These are phyloP conservation scores for Charina bottae DNA, from an alignment of 2,113 vertebrate genomes.

Conservation along the genomic window DNA sequence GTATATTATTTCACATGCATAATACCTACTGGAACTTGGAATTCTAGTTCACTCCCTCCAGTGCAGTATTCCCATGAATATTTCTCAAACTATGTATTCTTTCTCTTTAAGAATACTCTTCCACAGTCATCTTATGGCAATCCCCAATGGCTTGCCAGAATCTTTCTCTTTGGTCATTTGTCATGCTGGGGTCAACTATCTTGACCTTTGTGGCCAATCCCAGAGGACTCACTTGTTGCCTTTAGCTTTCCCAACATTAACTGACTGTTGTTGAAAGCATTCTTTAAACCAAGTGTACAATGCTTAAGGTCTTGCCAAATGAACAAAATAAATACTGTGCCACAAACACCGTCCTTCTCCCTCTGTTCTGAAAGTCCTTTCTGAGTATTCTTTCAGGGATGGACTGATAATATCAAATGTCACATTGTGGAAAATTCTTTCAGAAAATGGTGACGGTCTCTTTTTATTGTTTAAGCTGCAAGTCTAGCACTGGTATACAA, in stretches of 20 bases:
- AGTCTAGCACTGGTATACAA: neutral
- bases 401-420: neutral
- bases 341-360: conserved; percentile 2
- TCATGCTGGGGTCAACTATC: neutral
- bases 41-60: neutral
- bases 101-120: neutral
- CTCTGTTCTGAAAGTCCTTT: neutral
- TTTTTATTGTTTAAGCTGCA: neutral
- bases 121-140: neutral
- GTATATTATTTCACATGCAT: too few species aligned
- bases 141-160: neutral
- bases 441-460: neutral
- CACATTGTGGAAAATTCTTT: neutral
- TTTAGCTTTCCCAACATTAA: neutral
- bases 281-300: neutral
- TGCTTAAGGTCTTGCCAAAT: neutral
- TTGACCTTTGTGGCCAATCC: neutral
- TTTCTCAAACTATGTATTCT: fast-evolving
- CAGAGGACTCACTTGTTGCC: neutral
- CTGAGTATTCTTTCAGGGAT: neutral
- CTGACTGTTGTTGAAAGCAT: neutral
- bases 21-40: neutral
- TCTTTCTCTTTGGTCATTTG: neutral
- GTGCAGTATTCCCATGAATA: neutral
- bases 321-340: neutral